phyloP scores from a whole-genome alignment of 2,888 invertebrate species.

The Scotopteryx bipunctaria region DNA sequence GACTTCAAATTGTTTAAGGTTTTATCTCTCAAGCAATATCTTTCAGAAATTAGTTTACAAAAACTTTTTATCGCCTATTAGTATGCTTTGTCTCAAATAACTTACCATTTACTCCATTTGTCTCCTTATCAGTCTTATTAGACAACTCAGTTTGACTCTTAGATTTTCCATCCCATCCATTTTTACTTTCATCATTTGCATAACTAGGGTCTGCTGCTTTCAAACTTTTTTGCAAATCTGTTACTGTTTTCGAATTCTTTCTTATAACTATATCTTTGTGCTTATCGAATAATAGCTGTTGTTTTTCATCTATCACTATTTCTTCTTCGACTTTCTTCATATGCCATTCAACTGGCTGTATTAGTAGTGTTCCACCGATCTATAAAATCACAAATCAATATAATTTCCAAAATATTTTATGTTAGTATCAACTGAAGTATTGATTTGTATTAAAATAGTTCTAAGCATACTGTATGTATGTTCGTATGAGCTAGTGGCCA shows the following conservation, averaged over 20 bases:
- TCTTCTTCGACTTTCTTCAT: slow-evolving; percentile 71
- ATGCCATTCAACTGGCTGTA: slow-evolving; percentile 85
- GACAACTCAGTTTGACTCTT: slow-evolving; percentile 55
- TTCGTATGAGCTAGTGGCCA: too few species aligned
- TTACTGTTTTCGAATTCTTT: slow-evolving; percentile 53
- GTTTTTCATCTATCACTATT: slow-evolving; percentile 64
- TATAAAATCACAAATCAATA: slow-evolving; percentile 42
- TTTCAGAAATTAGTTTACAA: too few species aligned
- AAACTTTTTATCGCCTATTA: too few species aligned
- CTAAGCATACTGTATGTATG: too few species aligned
- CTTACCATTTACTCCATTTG: slow-evolving; percentile 55
- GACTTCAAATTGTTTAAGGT: too few species aligned
- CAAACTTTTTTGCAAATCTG: too few species aligned
- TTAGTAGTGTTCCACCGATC: slow-evolving; percentile 82
- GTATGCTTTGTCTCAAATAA: slow-evolving; percentile 1
- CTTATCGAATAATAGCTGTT: slow-evolving; percentile 60
- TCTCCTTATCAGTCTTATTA: slow-evolving; percentile 40
- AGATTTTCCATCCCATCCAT: slow-evolving; percentile 39
- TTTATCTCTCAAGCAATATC: too few species aligned
- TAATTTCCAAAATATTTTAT: background rate
- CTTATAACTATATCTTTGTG: slow-evolving; percentile 55
- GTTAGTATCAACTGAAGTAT: background rate
- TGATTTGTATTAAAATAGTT: too few species aligned
- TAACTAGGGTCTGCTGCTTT: slow-evolving; percentile 43
- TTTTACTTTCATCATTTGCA: slow-evolving; percentile 39